Conservation (phyloP, 2,797 vertebrate genomes). For the Linurgus olivaceus region DNA sequence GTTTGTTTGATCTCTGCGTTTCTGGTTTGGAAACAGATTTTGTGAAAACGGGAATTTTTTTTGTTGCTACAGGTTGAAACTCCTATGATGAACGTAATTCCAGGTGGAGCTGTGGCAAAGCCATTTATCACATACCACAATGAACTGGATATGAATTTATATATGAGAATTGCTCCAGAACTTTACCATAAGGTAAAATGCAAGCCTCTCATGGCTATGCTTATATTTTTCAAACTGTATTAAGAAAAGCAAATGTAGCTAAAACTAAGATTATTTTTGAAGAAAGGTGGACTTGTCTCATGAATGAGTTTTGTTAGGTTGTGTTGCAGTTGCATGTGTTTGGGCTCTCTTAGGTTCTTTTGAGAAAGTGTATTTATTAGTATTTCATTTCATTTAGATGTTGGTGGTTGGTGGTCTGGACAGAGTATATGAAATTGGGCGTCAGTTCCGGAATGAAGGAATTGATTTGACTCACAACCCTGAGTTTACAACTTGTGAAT, state of each 20-base stretch:
- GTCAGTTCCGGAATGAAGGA: conserved; percentile 97
- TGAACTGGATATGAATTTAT: conserved; percentile 96
- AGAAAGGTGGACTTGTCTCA: neutral
- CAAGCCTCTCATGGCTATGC: neutral
- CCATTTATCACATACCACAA: conserved; percentile 97
- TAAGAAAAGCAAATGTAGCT: neutral
- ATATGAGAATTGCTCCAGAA: conserved; percentile 97
- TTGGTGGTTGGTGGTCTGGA: conserved; percentile 96
- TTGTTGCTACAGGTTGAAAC: conserved; percentile 87
- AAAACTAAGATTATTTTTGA: neutral
- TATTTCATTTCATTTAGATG: conserved; percentile 80
- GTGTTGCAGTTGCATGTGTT: neutral
- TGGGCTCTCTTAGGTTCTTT: neutral
- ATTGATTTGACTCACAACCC: conserved; percentile 98
- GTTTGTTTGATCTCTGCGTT: neutral
- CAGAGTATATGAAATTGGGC: conserved; percentile 94
- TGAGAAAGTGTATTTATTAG: neutral
- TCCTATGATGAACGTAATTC: conserved; percentile 98
- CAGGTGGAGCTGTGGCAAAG: conserved; percentile 93
- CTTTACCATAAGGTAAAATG: conserved; percentile 93
- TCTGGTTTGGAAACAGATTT: neutral
- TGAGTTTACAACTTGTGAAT: conserved; percentile 98
- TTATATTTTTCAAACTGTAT: neutral
- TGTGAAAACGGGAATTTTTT: neutral
- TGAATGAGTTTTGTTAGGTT: neutral